Conservation (phyloP, 2,888 invertebrate species). For the Cheilosia grossa region DNA sequence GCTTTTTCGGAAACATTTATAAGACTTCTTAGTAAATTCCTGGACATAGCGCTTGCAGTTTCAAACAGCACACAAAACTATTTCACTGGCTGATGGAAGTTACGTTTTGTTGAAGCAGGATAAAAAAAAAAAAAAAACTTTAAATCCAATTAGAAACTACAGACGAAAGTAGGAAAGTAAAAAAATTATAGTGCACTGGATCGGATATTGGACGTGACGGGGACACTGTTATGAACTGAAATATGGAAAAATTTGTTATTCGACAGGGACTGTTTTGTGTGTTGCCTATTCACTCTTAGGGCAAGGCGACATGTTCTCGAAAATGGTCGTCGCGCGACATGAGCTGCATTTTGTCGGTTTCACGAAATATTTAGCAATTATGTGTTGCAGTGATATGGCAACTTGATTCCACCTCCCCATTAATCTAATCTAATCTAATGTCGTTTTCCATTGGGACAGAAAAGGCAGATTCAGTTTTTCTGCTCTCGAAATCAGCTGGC, state of each 20-base stretch:
- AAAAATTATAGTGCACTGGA: slow-evolving; percentile 25
- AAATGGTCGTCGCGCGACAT: too few species aligned
- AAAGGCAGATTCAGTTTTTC: too few species aligned
- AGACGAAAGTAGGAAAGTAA: not conserved
- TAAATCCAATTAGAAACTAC: slow-evolving; percentile 66
- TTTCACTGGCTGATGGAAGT: slow-evolving; percentile 1
- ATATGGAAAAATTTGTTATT: slow-evolving; percentile 40
- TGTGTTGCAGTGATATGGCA: too few species aligned
- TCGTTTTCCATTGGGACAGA: too few species aligned
- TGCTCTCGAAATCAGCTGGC: too few species aligned
- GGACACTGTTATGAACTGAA: slow-evolving; percentile 46
- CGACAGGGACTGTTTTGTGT: slow-evolving; percentile 43
- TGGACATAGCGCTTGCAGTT: slow-evolving; percentile 60
- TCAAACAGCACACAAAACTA: not conserved
- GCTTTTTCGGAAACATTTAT: slow-evolving; percentile 92
- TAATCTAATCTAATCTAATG: too few species aligned
- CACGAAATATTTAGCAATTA: too few species aligned
- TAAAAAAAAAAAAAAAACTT: slow-evolving; percentile 17
- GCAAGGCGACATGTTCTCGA: too few species aligned
- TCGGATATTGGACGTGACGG: slow-evolving; percentile 25
- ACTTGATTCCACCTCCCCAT: too few species aligned
- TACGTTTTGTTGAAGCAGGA: slow-evolving; percentile 3
- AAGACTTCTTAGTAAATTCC: slow-evolving; percentile 85
- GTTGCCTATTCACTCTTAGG: too few species aligned
- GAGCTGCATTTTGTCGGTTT: too few species aligned